Evolutionary conservation across 1,140 invertebrate species (phyloP).

Genomic region (Lasaia peninsularis): DNA sequence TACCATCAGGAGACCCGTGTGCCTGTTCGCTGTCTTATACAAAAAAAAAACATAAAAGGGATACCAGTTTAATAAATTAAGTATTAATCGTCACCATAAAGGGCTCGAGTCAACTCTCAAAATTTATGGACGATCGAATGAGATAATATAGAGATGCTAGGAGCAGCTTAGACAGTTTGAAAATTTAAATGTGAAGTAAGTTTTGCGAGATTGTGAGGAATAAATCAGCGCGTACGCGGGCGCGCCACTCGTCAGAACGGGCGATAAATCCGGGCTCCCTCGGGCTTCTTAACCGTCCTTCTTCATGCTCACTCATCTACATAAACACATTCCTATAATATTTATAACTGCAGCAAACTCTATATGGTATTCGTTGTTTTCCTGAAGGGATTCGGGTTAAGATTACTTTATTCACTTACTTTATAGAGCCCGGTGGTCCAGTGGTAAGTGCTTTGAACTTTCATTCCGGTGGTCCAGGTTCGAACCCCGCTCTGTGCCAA

Average conservation of each 20-base stretch:
- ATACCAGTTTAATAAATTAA: no score
- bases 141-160: conserved; percentile 76
- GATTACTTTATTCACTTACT: no score
- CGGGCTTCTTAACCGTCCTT: conserved; percentile 60
- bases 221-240: conserved; percentile 65
- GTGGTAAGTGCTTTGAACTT: no score
- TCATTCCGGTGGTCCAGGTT: no score
- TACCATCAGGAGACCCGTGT: no score
- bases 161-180: conserved; percentile 75
- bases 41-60: no score
- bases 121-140: conserved; percentile 77
- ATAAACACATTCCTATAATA: conserved; percentile 12
- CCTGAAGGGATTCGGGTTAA: no score
- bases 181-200: conserved; percentile 78
- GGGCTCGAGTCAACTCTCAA: conserved; percentile 71
- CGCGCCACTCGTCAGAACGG: conserved; percentile 40
- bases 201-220: conserved; percentile 74
- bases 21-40: no score
- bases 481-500: no score
- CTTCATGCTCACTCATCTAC: conserved; percentile 41
- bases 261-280: conserved; percentile 73
- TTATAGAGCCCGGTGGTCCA: no score
- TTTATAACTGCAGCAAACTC: not conserved
- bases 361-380: no score
- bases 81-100: conserved; percentile 65